These are phyloP conservation scores for Cyprinus carpio DNA, from an alignment of 2,113 vertebrate genomes.

Conservation along the genomic window DNA sequence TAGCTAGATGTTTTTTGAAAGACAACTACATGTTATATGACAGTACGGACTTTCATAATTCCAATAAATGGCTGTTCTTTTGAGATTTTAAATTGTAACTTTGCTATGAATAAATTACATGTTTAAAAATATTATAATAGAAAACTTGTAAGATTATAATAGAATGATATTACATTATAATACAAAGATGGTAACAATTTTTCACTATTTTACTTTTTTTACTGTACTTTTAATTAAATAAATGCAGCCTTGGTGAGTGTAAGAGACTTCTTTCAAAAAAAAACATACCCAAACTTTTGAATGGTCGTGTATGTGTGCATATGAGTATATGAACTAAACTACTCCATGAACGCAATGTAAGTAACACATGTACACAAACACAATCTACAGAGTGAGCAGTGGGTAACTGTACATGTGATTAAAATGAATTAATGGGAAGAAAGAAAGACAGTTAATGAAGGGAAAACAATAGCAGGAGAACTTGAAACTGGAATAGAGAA, in stretches of 20 bases:
- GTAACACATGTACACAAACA: slow-evolving; percentile 27
- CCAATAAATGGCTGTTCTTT: no score
- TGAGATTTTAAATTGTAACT: not conserved
- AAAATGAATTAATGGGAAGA: not conserved
- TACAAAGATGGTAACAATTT: not conserved
- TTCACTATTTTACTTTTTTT: not conserved
- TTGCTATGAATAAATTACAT: not conserved
- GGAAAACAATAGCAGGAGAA: slow-evolving; percentile 46
- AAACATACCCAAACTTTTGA: no score
- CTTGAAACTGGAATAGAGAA: slow-evolving; percentile 45
- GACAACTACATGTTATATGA: no score
- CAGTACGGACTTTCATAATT: no score
- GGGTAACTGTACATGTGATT: not conserved
- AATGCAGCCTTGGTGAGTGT: not conserved
- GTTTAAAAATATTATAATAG: not conserved
- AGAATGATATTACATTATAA: no score
- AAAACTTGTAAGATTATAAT: not conserved
- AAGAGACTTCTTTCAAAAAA: no score
- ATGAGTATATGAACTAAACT: not conserved
- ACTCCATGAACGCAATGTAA: not conserved
- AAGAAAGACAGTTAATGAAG: slow-evolving; percentile 31
- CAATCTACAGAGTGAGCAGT: not conserved
- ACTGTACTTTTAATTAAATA: not conserved
- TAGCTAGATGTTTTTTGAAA: not conserved
- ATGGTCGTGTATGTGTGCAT: not conserved